Evolutionary conservation across 1,140 invertebrate genomes (phyloP).

Genomic region (Pantala flavescens): DNA sequence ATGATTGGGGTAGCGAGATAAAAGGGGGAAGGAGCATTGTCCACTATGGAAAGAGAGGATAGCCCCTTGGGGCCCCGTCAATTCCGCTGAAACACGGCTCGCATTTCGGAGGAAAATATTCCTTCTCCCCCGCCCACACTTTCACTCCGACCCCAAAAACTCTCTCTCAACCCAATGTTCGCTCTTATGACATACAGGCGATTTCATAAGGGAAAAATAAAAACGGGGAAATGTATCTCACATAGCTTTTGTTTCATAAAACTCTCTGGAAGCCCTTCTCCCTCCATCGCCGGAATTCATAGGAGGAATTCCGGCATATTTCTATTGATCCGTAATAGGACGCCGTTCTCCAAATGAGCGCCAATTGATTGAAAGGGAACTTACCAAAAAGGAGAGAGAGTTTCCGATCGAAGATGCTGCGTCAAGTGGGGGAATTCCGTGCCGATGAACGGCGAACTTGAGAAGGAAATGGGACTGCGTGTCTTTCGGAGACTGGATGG

Average conservation of each 20-base stretch:
- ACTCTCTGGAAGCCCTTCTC: neutral
- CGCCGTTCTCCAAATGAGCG: neutral
- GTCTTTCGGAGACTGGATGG: too few species aligned
- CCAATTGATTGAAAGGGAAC: neutral
- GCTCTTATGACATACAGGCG: neutral
- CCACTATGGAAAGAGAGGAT: constrained; percentile 7
- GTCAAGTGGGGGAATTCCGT: too few species aligned
- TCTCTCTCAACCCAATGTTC: neutral
- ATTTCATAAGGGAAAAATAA: neutral
- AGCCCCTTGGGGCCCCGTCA: neutral
- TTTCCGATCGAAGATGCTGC: too few species aligned
- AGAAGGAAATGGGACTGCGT: too few species aligned
- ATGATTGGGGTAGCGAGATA: neutral
- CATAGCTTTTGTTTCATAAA: constrained; percentile 8
- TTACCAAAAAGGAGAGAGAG: too few species aligned
- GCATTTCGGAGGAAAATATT: neutral
- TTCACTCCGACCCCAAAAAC: neutral
- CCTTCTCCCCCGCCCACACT: neutral
- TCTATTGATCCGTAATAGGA: neutral
- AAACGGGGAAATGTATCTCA: neutral
- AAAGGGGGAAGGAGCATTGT: neutral
- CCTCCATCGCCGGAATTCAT: neutral
- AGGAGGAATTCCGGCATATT: neutral
- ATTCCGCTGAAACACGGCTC: constrained; percentile 3
- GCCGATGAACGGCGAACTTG: too few species aligned